Base-by-base conservation (phyloP, 2,797 vertebrate species). In the Siniperca obscura region DNA sequence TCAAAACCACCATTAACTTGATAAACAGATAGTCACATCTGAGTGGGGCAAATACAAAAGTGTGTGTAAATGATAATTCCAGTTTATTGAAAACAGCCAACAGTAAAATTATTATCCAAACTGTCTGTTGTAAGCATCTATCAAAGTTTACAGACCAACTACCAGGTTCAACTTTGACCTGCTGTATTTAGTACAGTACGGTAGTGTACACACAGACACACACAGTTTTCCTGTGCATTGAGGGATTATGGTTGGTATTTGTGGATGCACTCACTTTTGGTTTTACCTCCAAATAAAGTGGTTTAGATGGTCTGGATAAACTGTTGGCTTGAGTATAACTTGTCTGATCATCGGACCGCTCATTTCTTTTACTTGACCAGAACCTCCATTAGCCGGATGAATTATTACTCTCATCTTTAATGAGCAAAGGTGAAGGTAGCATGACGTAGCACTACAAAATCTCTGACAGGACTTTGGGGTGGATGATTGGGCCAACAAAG, bases 1-100 rank as follows among this genome's bases (percentile, higher is more conserved):
- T 74, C 10, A 13, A 72, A 66, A n/a, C 6, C 21, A 38, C 13
- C 48, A 50, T 64, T 69, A 48, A 34, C 57, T 77, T 81, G 25
- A 82, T 74, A 50, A 82, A 79, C 12, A 62, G 34, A 76, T 6
- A 3, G 22, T 6, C 11, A 17, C 48, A 25, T 30, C 4, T 10
- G 42, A 76, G 52, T 40, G 10, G 25, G 40, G 38, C 19, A 81
- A 72, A 67, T 22, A 57, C 5, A 76, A 19, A 38, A 74, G 19
- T 13, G 1, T 7, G 7, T n/a, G 34, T 53, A 10, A 65, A 48
- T 69, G 34, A 46, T 4, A 11, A n/a, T 61, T 55, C 0, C 1
- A 5, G 7, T 48, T 17, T 21, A 16, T 30, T 30, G 3, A 9
- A 30, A 42, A 30, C 4, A 12, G 12, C 0, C 0, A 44, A 13